A percentile compares a stretch with the other conserved stretches of the same genome.
Conservation (phyloP, 1,140 invertebrate species). For the Pissodes strobi region DNA sequence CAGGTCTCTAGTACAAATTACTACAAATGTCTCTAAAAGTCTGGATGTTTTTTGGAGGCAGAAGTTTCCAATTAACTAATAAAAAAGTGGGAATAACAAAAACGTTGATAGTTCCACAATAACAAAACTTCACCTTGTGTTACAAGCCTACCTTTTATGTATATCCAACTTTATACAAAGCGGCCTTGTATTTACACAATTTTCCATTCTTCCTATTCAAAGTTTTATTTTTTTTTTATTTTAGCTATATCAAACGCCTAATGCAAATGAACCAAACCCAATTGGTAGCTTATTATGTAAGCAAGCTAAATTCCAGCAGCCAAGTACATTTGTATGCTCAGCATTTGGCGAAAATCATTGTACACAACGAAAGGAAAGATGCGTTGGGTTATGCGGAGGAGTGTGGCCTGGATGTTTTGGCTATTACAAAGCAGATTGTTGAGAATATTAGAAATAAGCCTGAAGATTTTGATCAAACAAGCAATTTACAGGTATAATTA, state of each 20-base stretch:
- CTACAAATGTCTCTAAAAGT: too few relatives aligned
- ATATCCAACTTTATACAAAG: too few relatives aligned
- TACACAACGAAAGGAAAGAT: conserved; percentile 64
- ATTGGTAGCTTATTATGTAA: conserved; percentile 82
- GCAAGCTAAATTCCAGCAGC: conserved; percentile 69
- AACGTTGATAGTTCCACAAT: too few relatives aligned
- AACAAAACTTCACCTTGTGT: too few relatives aligned
- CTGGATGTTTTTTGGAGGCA: too few relatives aligned
- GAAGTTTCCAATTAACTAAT: too few relatives aligned
- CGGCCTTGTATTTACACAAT: not conserved
- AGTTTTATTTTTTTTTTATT: conserved; percentile 4
- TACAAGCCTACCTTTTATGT: too few relatives aligned
- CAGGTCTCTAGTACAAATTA: too few relatives aligned
- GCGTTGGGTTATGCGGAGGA: conserved; percentile 71
- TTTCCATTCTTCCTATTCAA: not conserved
- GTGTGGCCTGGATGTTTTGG: conserved; percentile 79
- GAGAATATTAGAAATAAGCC: conserved; percentile 66
- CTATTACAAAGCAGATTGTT: conserved; percentile 82
- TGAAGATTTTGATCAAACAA: conserved; percentile 36
- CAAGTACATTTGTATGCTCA: conserved; percentile 80
- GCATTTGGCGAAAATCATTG: conserved; percentile 73
- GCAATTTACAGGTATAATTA: conserved; percentile 45
- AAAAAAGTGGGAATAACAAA: too few relatives aligned
- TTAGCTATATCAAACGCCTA: conserved; percentile 66
- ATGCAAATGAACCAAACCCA: conserved; percentile 75